Percentiles rank a stretch among this genome's conserved stretches.
Conservation (phyloP, 1,140 invertebrate genomes). For the Globodera rostochiensis region DNA sequence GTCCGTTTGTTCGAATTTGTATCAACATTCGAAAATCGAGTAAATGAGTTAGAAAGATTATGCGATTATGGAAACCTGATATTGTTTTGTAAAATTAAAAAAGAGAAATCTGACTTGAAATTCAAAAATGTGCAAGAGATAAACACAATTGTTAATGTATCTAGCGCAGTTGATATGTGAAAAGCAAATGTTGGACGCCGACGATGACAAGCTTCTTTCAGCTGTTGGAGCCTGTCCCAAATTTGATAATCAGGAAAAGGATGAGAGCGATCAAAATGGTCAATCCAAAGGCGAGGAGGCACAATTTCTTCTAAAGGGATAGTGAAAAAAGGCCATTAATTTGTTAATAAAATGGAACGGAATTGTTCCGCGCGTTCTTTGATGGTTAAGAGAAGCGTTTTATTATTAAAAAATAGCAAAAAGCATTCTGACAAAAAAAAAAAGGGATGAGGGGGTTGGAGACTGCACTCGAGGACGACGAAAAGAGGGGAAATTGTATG, state of each 20-base stretch:
- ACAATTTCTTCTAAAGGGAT: conserved; percentile 35
- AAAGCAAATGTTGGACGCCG: background rate
- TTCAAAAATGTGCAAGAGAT: too few species aligned
- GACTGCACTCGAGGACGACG: too few species aligned
- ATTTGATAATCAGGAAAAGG: conserved; percentile 35
- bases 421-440: background rate
- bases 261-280: conserved; percentile 28
- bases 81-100: background rate
- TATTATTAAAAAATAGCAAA: background rate
- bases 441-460: background rate
- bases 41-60: background rate
- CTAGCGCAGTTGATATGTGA: background rate
- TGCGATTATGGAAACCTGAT: background rate
- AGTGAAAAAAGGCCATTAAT: background rate
- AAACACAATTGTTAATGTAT: background rate
- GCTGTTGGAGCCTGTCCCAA: background rate
- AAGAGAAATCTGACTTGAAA: too few species aligned
- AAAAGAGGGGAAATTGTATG: background rate
- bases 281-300: conserved; percentile 28
- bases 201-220: background rate
- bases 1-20: background rate
- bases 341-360: background rate
- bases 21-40: background rate
- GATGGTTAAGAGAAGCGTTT: background rate
- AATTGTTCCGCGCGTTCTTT: background rate